Percentiles rank a stretch among this genome's conserved stretches.
These are phyloP conservation scores for Parapristionchus giblindavisi DNA, from an alignment of 2,888 invertebrate species.

Conservation along the genomic window DNA sequence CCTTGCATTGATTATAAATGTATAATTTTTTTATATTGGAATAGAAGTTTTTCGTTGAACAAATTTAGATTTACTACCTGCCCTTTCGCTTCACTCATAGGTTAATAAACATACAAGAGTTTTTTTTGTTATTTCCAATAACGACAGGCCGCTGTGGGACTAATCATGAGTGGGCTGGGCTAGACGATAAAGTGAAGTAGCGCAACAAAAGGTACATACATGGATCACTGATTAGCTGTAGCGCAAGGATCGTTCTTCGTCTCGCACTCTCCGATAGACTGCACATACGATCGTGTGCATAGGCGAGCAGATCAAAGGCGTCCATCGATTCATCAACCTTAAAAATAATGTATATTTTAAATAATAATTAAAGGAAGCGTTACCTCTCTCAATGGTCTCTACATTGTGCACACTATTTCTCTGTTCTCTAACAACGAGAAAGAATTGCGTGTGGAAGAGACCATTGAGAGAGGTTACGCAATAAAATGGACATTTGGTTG, in stretches of 20 bases:
- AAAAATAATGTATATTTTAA: slow-evolving; percentile 19
- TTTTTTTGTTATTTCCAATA: too few species aligned
- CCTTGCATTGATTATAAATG: background rate
- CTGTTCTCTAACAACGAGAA: too few species aligned
- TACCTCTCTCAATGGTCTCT: too few species aligned
- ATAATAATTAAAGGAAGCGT: background rate
- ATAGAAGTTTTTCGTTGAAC: background rate
- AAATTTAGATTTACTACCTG: too few species aligned
- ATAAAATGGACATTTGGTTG: too few species aligned
- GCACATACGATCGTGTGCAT: slow-evolving; percentile 81
- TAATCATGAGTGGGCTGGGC: background rate
- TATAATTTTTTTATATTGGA: background rate
- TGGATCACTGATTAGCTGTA: slow-evolving; percentile 91
- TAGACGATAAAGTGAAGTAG: too few species aligned
- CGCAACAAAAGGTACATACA: slow-evolving; percentile 76
- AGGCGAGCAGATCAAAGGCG: slow-evolving; percentile 90
- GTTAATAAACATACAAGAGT: too few species aligned
- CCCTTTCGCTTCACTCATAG: too few species aligned
- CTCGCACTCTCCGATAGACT: slow-evolving; percentile 88
- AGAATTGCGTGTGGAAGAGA: too few species aligned
- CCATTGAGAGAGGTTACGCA: too few species aligned
- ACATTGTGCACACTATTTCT: too few species aligned
- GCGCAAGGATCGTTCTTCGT: slow-evolving; percentile 86
- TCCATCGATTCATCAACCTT: slow-evolving; percentile 82
- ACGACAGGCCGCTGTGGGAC: too few species aligned